phyloP scores from a whole-genome alignment of 2,888 invertebrate species.

The Spilarctia lutea region DNA sequence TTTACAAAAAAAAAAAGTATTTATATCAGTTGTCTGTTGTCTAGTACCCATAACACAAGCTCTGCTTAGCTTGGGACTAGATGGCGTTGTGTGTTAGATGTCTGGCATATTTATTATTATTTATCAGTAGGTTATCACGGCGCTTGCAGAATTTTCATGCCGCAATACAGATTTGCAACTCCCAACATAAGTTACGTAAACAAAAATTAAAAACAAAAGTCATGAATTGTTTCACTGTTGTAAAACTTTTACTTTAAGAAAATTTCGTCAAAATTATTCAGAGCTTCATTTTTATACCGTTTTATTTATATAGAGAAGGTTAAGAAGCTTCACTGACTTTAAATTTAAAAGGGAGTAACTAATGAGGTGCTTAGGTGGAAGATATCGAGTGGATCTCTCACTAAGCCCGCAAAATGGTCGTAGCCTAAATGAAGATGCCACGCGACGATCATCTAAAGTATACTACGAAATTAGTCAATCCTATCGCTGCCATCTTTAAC shows the following conservation, averaged over 20 bases:
- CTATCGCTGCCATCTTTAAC: constrained; percentile 77
- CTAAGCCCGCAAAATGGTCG: constrained; percentile 77
- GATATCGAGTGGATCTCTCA: constrained; percentile 71
- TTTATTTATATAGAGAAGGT: constrained; percentile 62
- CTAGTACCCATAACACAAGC: too few relatives aligned
- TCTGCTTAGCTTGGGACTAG: too few relatives aligned
- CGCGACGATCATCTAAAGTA: constrained; percentile 69
- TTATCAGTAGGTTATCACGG: constrained; percentile 28
- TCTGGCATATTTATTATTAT: too few relatives aligned
- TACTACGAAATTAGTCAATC: constrained; percentile 83
- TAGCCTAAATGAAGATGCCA: constrained; percentile 77
- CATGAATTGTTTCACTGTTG: constrained; percentile 70
- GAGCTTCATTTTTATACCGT: constrained; percentile 67
- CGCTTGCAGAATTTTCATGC: constrained; percentile 57
- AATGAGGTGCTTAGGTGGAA: constrained; percentile 78
- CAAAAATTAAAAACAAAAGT: constrained; percentile 63
- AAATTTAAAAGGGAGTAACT: constrained; percentile 66
- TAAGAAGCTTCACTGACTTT: constrained; percentile 60
- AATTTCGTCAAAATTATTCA: constrained; percentile 63
- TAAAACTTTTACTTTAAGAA: constrained; percentile 67
- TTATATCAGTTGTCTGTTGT: too few relatives aligned
- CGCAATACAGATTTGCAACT: constrained; percentile 66
- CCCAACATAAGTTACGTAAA: constrained; percentile 57
- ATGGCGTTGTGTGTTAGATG: too few relatives aligned
- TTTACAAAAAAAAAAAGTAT: too few relatives aligned